These are phyloP conservation scores for Minunthozetes semirufus DNA, from an alignment of 2,888 invertebrate genomes.

Conservation along the genomic window DNA sequence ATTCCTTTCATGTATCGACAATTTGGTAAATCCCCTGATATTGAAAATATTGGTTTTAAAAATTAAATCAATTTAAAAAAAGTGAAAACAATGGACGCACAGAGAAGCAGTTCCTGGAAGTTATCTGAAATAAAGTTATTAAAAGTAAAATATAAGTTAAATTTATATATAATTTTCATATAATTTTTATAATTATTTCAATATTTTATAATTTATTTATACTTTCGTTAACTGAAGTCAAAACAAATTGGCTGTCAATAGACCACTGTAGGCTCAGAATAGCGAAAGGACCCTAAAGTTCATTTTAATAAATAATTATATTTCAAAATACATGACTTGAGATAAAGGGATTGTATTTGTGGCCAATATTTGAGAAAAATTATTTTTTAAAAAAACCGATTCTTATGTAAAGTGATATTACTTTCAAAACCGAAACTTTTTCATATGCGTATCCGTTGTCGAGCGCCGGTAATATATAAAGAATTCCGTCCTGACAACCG, in stretches of 20 bases:
- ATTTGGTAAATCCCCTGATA: slow-evolving; percentile 38
- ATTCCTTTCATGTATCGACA: slow-evolving; percentile 37
- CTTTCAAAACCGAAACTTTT: slow-evolving; percentile 38
- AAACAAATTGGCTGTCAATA: slow-evolving; percentile 32
- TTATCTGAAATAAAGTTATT: slow-evolving; percentile 12
- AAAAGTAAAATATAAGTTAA: not conserved
- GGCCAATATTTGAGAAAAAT: no score
- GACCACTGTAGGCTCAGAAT: slow-evolving; percentile 38
- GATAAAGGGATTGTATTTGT: no score
- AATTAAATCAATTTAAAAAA: not conserved
- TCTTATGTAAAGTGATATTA: no score
- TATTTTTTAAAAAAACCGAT: no score
- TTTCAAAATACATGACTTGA: no score
- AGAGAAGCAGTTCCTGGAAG: slow-evolving; percentile 37
- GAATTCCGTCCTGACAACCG: slow-evolving; percentile 35
- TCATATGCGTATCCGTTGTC: slow-evolving; percentile 35
- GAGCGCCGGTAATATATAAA: slow-evolving; percentile 34
- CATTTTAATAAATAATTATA: not conserved
- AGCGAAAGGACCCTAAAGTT: slow-evolving; percentile 33
- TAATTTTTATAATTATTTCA: not conserved
- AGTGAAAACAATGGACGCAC: not conserved
- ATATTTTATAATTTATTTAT: not conserved
- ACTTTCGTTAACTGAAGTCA: slow-evolving; percentile 39
- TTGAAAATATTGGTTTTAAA: not conserved
- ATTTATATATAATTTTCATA: not conserved